Base-by-base conservation (phyloP, 1,140 invertebrate genomes). In the Lepidurus couesii region DNA sequence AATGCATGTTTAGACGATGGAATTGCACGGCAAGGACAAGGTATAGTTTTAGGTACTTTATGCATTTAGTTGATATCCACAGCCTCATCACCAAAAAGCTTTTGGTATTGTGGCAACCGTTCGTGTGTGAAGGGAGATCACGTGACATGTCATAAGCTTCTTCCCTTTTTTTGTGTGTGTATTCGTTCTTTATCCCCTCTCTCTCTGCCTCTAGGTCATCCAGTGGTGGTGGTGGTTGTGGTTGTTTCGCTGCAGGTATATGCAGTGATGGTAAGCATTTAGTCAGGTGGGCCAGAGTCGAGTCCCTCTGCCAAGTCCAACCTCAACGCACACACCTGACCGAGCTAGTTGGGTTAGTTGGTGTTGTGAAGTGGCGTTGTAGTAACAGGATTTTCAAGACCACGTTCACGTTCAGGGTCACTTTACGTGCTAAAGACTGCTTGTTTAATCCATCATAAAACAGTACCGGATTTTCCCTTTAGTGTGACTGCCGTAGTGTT, bases 261-360 rank as follows among this genome's bases (percentile, higher is more conserved):
- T 65, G 53, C 13, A n/a, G 53, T 65, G 53, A 65, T 65, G 53
- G 53, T 21, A 65, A 65, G 53, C 53, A 65, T 65, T 65, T 65
- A 21, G 53, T 65, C 53, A 21, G 53, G 53, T 65, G 53, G n/a
- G 53, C 53, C 53, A 9, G 21, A 65, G 53, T 7, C 16, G 53
- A 65, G 53, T 65, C 13, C 16, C 34, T 34, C 4, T 34, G 34
- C 34, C 34, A 34, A 34, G 34, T 34, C 34, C 16, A 65, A 65
- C 53, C n/a, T 65, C 53, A 65, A 16, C 53, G 53, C 53, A 65
- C 53, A 65, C 53, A 65, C 53, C 53, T 65, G 53, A 65, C 53
- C 53, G 53, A 65, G 53, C 53, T 65, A 21, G 53, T 65, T 65
- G 53, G 53, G 53, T 65, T 65, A 65, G 53, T 65, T 65, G 53